Percentiles rank a stretch among this genome's conserved stretches.
These are phyloP conservation scores for Heteropelma amictum DNA, from an alignment of 2,888 invertebrate genomes.

Conservation along the genomic window DNA sequence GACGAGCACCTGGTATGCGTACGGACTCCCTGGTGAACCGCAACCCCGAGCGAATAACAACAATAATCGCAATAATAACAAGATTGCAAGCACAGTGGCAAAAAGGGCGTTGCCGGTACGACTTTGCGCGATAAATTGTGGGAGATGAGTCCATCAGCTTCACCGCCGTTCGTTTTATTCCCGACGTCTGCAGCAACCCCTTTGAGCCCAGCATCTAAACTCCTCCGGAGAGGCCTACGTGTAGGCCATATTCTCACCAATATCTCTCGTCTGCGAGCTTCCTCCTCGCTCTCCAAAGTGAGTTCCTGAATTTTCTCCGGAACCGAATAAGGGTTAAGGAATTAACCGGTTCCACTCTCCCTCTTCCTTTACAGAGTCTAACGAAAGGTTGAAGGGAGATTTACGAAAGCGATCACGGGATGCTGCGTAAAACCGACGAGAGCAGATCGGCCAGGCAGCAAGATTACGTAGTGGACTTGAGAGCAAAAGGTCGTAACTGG, in stretches of 20 bases:
- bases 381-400: not conserved
- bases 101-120: no score
- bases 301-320: slow-evolving; percentile 74
- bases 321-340: slow-evolving; percentile 76
- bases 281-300: slow-evolving; percentile 47
- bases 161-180: slow-evolving; percentile 7
- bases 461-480: not conserved
- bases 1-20: slow-evolving; percentile 77
- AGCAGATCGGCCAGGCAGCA: not conserved
- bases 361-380: slow-evolving; percentile 48
- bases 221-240: slow-evolving; percentile 27
- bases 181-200: slow-evolving; percentile 33
- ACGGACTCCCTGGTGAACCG: slow-evolving; percentile 57
- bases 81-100: not conserved
- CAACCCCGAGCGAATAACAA: slow-evolving; percentile 27
- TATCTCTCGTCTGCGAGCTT: no score
- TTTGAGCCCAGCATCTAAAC: slow-evolving; percentile 45
- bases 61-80: slow-evolving; percentile 13
- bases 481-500: no score
- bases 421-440: slow-evolving; percentile 29
- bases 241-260: no score
- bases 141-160: no score
- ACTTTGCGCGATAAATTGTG: no score
- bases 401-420: slow-evolving; percentile 50
- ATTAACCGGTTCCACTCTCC: slow-evolving; percentile 66